phyloP scores from a whole-genome alignment of 2,888 invertebrate species.

The Seira musarum region DNA sequence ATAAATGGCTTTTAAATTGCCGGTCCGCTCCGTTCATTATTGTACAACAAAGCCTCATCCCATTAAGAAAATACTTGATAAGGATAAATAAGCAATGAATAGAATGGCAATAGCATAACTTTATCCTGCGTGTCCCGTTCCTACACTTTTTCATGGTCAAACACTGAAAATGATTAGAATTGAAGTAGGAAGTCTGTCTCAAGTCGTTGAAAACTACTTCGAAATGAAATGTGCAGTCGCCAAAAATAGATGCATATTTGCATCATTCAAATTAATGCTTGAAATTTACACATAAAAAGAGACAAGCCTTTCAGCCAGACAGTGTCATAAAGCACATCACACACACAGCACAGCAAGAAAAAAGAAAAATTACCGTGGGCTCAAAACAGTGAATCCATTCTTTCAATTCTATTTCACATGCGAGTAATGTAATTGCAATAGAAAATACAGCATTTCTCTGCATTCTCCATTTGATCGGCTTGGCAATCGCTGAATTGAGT shows the following conservation, averaged over 20 bases:
- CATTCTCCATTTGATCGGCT: background rate
- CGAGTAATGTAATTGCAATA: background rate
- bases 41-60: background rate
- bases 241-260: background rate
- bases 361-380: background rate
- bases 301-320: background rate
- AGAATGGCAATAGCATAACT: no score
- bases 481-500: background rate
- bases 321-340: background rate
- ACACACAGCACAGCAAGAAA: no score
- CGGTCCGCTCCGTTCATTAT: background rate
- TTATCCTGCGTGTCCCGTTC: no score
- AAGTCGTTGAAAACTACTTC: no score
- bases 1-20: background rate
- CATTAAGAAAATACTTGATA: background rate
- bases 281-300: background rate
- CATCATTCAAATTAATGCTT: background rate
- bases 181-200: background rate
- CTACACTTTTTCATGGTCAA: background rate
- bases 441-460: background rate
- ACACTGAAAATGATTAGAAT: background rate
- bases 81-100: background rate
- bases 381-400: background rate
- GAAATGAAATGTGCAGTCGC: background rate
- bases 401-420: background rate